A percentile compares a stretch with the other conserved stretches of the same genome.
Evolutionary conservation across 64 coral and sea anemone genomes (phyloP).

Genomic region (Actinia equina): DNA sequence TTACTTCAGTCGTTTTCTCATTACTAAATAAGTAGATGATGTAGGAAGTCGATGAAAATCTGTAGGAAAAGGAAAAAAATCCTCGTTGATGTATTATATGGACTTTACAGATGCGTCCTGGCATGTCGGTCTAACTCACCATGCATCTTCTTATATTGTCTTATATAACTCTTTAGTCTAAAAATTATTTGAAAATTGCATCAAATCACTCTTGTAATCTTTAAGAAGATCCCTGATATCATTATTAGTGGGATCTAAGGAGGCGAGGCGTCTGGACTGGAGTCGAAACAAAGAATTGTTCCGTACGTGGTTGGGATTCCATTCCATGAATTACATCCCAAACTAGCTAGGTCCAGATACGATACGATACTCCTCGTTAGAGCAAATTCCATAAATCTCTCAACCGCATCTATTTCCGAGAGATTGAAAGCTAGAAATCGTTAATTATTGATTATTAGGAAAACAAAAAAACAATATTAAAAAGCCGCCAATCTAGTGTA

Average conservation of each 20-base stretch:
- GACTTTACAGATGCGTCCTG: background rate
- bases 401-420: slow-evolving; percentile 19
- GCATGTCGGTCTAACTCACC: background rate
- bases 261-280: background rate
- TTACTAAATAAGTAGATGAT: background rate
- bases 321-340: background rate
- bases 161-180: background rate
- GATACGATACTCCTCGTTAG: background rate
- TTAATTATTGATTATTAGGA: slow-evolving; percentile 14
- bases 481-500: slow-evolving; percentile 17
- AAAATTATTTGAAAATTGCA: background rate
- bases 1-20: background rate
- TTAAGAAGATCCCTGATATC: background rate
- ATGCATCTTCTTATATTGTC: background rate
- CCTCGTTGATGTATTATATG: background rate
- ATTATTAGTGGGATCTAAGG: background rate
- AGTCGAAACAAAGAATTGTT: background rate
- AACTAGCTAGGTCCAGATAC: background rate
- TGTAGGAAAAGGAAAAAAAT: background rate
- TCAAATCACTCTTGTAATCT: background rate
- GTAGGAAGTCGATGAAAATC: background rate
- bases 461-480: slow-evolving; percentile 29
- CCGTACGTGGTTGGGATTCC: background rate
- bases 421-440: slow-evolving; percentile 13
- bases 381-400: slow-evolving; percentile 5